A percentile compares a stretch with the other conserved stretches of the same genome.
phyloP scores from a whole-genome alignment of 64 coral and sea anemone species.

The Anthopleura sola region DNA sequence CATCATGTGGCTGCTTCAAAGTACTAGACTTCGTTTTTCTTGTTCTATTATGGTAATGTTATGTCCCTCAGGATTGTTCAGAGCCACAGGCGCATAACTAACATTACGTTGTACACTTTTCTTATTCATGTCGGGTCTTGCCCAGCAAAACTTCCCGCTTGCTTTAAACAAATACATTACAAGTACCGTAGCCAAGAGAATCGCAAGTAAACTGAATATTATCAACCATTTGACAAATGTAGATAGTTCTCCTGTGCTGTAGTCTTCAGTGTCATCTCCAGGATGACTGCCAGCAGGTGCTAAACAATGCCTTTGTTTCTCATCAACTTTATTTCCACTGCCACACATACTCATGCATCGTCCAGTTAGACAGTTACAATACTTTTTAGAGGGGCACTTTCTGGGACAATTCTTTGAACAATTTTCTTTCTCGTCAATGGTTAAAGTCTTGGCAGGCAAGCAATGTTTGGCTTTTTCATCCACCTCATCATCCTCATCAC shows the following conservation, averaged over 20 bases:
- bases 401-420: neutral
- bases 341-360: neutral
- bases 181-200: conserved; percentile 64
- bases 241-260: conserved; percentile 33
- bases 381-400: neutral
- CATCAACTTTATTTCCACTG: neutral
- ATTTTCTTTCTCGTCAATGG: neutral
- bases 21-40: conserved; percentile 1
- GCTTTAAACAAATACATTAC: conserved; percentile 82
- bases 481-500: conserved; percentile 47
- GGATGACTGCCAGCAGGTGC: neutral
- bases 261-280: neutral
- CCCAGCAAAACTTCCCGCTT: conserved; percentile 70
- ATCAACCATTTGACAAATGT: conserved; percentile 80
- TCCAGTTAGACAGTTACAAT: neutral
- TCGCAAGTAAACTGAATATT: conserved; percentile 78
- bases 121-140: conserved; percentile 23
- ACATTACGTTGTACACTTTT: conserved; percentile 55
- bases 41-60: neutral
- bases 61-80: conserved; percentile 38
- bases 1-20: neutral
- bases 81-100: conserved; percentile 67
- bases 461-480: conserved; percentile 72
- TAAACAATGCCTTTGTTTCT: neutral
- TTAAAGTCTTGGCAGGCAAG: conserved; percentile 6